These are phyloP conservation scores for Hydra vulgaris DNA, from an alignment of 30 jellyfish, hydroid and myxozoan species.

Conservation along the genomic window DNA sequence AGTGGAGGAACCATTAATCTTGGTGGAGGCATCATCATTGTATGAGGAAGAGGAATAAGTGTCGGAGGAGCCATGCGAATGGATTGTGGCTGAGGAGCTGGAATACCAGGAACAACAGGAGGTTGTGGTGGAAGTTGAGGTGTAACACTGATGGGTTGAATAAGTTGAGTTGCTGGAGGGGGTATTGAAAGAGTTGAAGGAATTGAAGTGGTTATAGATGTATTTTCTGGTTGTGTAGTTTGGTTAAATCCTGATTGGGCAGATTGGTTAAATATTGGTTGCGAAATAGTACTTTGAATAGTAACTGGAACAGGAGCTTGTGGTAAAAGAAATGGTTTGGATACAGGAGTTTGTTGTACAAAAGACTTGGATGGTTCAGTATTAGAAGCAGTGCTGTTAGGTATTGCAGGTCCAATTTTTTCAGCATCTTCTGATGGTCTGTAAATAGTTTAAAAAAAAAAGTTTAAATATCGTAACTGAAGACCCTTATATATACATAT, in stretches of 20 bases:
- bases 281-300: neutral
- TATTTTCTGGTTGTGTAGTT: constrained; percentile 38
- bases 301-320: constrained; percentile 49
- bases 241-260: too few relatives aligned
- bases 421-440: constrained; percentile 86
- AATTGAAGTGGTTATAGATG: constrained; percentile 46
- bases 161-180: constrained; percentile 69
- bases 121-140: constrained; percentile 20
- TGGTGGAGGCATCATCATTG: constrained; percentile 56
- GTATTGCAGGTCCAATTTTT: constrained; percentile 74
- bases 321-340: constrained; percentile 40
- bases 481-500: too few relatives aligned
- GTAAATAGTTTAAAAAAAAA: neutral
- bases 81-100: neutral
- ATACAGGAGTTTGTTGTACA: neutral
- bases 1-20: constrained; percentile 70
- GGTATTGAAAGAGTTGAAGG: constrained; percentile 45
- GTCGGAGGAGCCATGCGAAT: constrained; percentile 21
- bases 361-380: neutral
- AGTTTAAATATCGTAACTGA: neutral
- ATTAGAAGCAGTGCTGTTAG: neutral
- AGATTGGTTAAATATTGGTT: constrained; percentile 17
- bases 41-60: constrained; percentile 55
- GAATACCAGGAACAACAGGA: constrained; percentile 12
- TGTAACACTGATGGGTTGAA: constrained; percentile 33